Conservation (phyloP, 2,888 invertebrate genomes). For the Atherix ibis region DNA sequence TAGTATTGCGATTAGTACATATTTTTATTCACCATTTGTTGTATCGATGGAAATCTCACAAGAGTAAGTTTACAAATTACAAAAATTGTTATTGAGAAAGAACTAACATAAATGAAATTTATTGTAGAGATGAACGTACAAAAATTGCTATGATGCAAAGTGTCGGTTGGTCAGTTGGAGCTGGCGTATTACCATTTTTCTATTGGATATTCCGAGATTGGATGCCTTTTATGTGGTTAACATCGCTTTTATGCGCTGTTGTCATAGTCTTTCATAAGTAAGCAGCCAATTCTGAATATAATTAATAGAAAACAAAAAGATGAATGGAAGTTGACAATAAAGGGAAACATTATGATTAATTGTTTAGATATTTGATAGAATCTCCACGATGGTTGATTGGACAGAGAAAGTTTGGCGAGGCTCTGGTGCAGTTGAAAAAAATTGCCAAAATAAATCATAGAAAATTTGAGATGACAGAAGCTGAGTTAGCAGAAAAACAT, state of each 20-base stretch:
- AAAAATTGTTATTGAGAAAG: too few relatives aligned
- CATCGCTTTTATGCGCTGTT: slow-evolving; percentile 33
- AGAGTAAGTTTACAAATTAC: slow-evolving; percentile 28
- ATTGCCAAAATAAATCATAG: slow-evolving; percentile 41
- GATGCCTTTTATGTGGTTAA: slow-evolving; percentile 34
- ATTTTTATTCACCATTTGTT: slow-evolving; percentile 36
- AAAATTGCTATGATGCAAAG: slow-evolving; percentile 36
- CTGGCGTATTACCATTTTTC: slow-evolving; percentile 35
- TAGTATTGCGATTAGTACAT: slow-evolving; percentile 32
- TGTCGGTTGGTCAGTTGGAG: slow-evolving; percentile 37
- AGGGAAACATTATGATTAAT: neutral
- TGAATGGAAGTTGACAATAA: neutral
- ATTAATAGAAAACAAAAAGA: neutral
- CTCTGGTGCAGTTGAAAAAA: slow-evolving; percentile 35
- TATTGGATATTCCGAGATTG: slow-evolving; percentile 37
- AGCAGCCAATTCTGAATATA: too few relatives aligned
- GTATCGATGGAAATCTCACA: slow-evolving; percentile 39
- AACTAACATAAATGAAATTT: neutral
- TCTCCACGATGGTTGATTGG: slow-evolving; percentile 48
- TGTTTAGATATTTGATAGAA: slow-evolving; percentile 41
- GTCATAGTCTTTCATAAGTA: slow-evolving; percentile 34
- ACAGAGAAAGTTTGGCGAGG: slow-evolving; percentile 34
- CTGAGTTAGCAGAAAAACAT: slow-evolving; percentile 33
- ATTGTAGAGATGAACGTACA: slow-evolving; percentile 32
- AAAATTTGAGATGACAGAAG: slow-evolving; percentile 26